These are phyloP conservation scores for Plemyria rubiginata DNA, from an alignment of 2,888 invertebrate genomes.

Conservation along the genomic window DNA sequence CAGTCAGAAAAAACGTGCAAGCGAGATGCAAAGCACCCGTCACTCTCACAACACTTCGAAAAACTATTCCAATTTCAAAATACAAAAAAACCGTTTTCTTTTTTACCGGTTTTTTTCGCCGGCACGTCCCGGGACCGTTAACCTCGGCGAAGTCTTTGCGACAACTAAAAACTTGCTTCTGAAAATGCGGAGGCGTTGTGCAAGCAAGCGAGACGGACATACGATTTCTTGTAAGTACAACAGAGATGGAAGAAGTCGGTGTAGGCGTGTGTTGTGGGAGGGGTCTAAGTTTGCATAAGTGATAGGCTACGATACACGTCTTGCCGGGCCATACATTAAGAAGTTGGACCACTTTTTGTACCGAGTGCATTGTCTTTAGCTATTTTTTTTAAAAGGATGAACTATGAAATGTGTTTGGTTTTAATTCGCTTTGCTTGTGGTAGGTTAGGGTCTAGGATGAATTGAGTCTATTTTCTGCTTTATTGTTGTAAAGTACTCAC, in stretches of 20 bases:
- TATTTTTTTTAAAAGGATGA: slow-evolving; percentile 65
- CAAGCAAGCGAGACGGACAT: slow-evolving; percentile 59
- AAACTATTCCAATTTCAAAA: slow-evolving; percentile 36
- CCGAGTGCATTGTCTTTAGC: slow-evolving; percentile 73
- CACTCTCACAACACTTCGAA: slow-evolving; percentile 39
- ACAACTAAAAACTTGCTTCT: slow-evolving; percentile 78
- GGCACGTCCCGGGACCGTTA: slow-evolving; percentile 58
- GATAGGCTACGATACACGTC: slow-evolving; percentile 53
- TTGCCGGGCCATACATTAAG: slow-evolving; percentile 66
- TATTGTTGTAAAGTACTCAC: slow-evolving; percentile 12
- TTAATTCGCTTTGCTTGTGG: slow-evolving; percentile 61
- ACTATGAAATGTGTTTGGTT: slow-evolving; percentile 65
- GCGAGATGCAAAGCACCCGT: slow-evolving; percentile 38
- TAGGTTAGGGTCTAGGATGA: slow-evolving; percentile 62
- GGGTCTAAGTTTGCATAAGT: slow-evolving; percentile 77
- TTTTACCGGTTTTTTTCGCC: slow-evolving; percentile 52
- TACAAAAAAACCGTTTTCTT: slow-evolving; percentile 43
- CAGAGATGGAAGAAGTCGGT: slow-evolving; percentile 49
- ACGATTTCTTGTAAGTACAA: slow-evolving; percentile 44
- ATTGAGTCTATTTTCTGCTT: slow-evolving; percentile 22
- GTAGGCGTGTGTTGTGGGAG: slow-evolving; percentile 71
- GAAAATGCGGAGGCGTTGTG: slow-evolving; percentile 77
- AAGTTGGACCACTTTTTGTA: slow-evolving; percentile 62
- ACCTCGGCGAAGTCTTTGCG: slow-evolving; percentile 69
- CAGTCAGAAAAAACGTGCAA: slow-evolving; percentile 40